Evolutionary conservation across 2,113 vertebrate genomes (phyloP), one percentile per base, ranked within the genome.

Genomic region (Chaetorhynchus papuensis): DNA sequence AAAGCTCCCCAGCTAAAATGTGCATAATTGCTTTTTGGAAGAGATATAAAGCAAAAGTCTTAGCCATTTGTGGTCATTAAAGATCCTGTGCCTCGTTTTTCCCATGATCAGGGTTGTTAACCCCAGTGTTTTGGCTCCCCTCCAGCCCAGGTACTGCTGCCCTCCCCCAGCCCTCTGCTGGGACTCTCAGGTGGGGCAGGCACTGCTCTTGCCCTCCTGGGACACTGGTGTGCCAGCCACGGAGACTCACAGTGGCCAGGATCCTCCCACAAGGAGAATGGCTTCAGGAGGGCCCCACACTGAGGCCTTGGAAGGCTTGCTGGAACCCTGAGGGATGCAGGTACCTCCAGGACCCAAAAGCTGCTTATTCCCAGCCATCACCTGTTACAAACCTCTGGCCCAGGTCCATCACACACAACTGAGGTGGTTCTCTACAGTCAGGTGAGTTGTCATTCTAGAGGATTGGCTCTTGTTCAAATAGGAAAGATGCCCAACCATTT

Each of bases 1-100:
- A 92, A 92, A 95, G 11, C 79, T 94, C 71, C 89, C 70, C 71
- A 83, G 78, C 65, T 93, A 86, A 92, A 96, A 95, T 41, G 60
- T 64, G 39, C 28, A 3, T 83, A 82, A 89, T 87, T 83, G 49
- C 94, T 83, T 94, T 94, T 77, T 0, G 1, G 52, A 84, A 90
- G 83, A 94, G 76, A 84, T 49, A 63, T 83, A 87, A 90, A 78
- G 71, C 30, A 71, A 86, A 96, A 87, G 56, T 93, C 90, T 93
- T 71, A 68, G 79, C 37, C 15, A 1, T 94, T 93, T 78, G 69
- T 68, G 65, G 57, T 75, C 80, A 65, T 87, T 95, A 93, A 95
- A 71, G 56, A 87, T 64, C 44, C 44, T 0, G 0, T 60, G 71
- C 18, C 16, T 44, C 41, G 59, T 54, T 52, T 27, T 39, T 5